Conservation (phyloP, 2,888 invertebrate species). For the Eupithecia inturbata region DNA sequence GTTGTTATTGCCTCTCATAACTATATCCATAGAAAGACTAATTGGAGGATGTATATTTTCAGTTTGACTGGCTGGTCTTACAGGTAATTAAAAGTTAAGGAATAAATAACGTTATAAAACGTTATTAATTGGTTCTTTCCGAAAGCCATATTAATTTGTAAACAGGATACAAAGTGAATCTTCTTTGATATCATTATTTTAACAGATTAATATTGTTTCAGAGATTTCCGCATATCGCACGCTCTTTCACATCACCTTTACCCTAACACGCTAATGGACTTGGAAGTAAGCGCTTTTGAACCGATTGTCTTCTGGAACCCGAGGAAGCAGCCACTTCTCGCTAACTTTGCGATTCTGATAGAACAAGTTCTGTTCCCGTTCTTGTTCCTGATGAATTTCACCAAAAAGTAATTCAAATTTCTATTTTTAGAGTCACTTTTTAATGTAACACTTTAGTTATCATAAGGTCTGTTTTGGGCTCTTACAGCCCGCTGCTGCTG, state of each 20-base stretch:
- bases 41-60: constrained; percentile 37
- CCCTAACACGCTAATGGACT: constrained; percentile 90
- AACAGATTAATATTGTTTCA: constrained; percentile 53
- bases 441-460: background rate
- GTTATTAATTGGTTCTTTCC: background rate
- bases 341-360: constrained; percentile 80
- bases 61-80: constrained; percentile 33
- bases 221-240: constrained; percentile 90
- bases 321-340: constrained; percentile 77
- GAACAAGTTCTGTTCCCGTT: constrained; percentile 72
- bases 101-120: too few relatives aligned
- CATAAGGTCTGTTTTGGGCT: background rate
- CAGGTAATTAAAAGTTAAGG: too few relatives aligned
- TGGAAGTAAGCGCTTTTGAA: constrained; percentile 88
- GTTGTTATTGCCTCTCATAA: constrained; percentile 88
- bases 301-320: constrained; percentile 88
- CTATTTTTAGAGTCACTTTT: too few relatives aligned
- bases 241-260: constrained; percentile 91
- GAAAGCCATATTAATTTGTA: background rate
- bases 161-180: background rate
- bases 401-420: constrained; percentile 43
- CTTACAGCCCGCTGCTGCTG: too few relatives aligned
- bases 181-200: background rate
- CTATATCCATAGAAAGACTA: constrained; percentile 85
- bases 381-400: constrained; percentile 63